These are phyloP conservation scores for Halcyon chelicuti DNA, from an alignment of 2,797 vertebrate genomes.

Conservation along the genomic window DNA sequence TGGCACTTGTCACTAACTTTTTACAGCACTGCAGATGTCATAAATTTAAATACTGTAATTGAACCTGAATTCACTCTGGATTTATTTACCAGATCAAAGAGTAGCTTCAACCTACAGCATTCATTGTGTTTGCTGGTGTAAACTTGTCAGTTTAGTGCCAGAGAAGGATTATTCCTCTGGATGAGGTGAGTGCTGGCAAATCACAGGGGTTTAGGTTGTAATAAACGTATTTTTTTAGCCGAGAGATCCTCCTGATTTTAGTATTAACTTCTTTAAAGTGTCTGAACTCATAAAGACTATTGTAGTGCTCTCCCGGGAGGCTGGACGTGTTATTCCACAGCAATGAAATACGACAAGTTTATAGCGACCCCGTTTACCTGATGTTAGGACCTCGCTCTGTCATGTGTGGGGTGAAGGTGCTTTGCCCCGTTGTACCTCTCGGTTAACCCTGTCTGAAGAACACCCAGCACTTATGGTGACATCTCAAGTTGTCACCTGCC, in stretches of 20 bases:
- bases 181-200: slow-evolving; percentile 18
- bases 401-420: neutral
- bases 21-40: slow-evolving; percentile 47
- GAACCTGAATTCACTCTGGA: slow-evolving; percentile 65
- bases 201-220: neutral
- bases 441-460: neutral
- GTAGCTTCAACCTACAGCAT: slow-evolving; percentile 53
- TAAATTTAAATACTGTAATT: slow-evolving; percentile 73
- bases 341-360: slow-evolving; percentile 26
- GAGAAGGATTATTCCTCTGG: slow-evolving; percentile 64
- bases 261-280: neutral
- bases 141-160: slow-evolving; percentile 59
- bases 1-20: slow-evolving; percentile 59
- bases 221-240: slow-evolving; percentile 31
- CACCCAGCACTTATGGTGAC: fast-evolving
- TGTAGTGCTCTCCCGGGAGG: neutral
- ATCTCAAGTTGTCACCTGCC: neutral
- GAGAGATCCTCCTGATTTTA: slow-evolving; percentile 48
- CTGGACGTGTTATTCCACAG: neutral
- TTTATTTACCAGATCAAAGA: slow-evolving; percentile 80
- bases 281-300: slow-evolving; percentile 34
- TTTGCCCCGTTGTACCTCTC: neutral
- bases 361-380: slow-evolving; percentile 3
- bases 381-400: neutral
- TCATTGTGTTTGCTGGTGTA: slow-evolving; percentile 64